Conservation (phyloP, 1,140 invertebrate species). For the Hirudo medicinalis region DNA sequence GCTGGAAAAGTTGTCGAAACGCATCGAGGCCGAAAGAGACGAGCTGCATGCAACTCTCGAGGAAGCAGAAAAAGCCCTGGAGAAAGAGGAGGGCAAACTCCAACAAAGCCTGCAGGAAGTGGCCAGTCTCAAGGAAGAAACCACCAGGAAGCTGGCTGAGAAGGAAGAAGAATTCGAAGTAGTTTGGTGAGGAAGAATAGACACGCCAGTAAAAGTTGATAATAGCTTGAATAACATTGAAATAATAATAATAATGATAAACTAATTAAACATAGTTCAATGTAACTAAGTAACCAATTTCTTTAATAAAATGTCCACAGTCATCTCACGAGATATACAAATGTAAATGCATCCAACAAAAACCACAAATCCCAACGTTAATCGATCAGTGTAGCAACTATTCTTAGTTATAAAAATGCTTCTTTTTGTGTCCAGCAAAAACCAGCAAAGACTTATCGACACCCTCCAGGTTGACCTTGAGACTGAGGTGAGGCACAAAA, state of each 20-base stretch:
- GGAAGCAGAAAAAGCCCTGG: conserved; percentile 93
- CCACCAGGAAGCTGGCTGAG: conserved; percentile 89
- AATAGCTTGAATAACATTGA: too few relatives aligned
- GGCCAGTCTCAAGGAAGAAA: conserved; percentile 90
- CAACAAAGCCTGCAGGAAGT: conserved; percentile 89
- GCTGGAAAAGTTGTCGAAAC: conserved; percentile 91
- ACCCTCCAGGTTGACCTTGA: conserved; percentile 98
- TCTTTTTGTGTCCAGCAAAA: conserved; percentile 37
- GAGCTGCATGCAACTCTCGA: conserved; percentile 95
- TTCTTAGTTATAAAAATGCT: neutral
- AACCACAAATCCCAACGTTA: too few relatives aligned
- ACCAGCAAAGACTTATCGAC: conserved; percentile 94
- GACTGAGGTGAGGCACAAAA: conserved; percentile 95
- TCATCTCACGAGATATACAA: too few relatives aligned
- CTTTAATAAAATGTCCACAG: too few relatives aligned
- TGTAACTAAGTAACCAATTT: too few relatives aligned
- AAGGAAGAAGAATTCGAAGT: conserved; percentile 99
- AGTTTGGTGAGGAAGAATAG: conserved; percentile 48
- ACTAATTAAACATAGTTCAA: too few relatives aligned
- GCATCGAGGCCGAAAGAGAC: conserved; percentile 95
- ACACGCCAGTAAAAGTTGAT: too few relatives aligned
- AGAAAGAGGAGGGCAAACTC: conserved; percentile 59
- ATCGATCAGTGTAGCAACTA: too few relatives aligned
- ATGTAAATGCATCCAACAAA: too few relatives aligned
- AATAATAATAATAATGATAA: too few relatives aligned